phyloP scores from a whole-genome alignment of 2,888 invertebrate genomes.

The Heterodera filipjevi region DNA sequence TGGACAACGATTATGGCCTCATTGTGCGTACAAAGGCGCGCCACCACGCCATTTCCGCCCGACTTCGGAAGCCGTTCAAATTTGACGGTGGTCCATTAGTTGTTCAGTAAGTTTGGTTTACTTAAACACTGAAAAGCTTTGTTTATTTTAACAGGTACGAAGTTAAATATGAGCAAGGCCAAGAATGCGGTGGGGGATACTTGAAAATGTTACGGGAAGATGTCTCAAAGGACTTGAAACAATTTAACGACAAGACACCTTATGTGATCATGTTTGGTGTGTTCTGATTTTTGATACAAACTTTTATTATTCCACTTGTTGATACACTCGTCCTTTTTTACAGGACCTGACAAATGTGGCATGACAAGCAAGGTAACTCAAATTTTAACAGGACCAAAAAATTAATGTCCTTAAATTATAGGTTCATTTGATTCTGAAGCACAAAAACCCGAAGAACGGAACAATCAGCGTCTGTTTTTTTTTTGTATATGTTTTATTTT shows the following conservation, averaged over 20 bases:
- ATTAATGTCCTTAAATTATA: not conserved
- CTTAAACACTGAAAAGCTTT: not conserved
- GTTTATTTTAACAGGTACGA: slow-evolving; percentile 67
- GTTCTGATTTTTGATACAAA: slow-evolving; percentile 76
- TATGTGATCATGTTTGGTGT: slow-evolving; percentile 99
- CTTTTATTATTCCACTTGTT: not conserved
- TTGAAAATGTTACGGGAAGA: slow-evolving; percentile 85
- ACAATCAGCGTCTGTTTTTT: slow-evolving; percentile 72
- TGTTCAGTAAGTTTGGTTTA: slow-evolving; percentile 78
- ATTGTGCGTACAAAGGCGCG: slow-evolving; percentile 89
- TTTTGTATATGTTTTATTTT: slow-evolving; percentile 7
- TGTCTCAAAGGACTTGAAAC: slow-evolving; percentile 67
- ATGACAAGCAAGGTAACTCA: slow-evolving; percentile 78
- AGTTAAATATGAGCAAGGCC: slow-evolving; percentile 83
- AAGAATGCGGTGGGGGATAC: slow-evolving; percentile 98
- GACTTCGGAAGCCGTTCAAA: slow-evolving; percentile 78
- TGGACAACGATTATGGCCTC: slow-evolving; percentile 83
- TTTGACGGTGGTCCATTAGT: slow-evolving; percentile 82
- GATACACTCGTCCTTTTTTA: not conserved
- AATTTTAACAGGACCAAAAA: not conserved
- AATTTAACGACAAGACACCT: slow-evolving; percentile 80
- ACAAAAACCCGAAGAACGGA: slow-evolving; percentile 89
- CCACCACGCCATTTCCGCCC: slow-evolving; percentile 88
- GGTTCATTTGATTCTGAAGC: slow-evolving; percentile 87
- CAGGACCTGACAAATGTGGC: slow-evolving; percentile 96